Evolutionary conservation across 2,888 invertebrate genomes (phyloP), one percentile per base, ranked within the genome.

Genomic region (Melieria crassipennis): DNA sequence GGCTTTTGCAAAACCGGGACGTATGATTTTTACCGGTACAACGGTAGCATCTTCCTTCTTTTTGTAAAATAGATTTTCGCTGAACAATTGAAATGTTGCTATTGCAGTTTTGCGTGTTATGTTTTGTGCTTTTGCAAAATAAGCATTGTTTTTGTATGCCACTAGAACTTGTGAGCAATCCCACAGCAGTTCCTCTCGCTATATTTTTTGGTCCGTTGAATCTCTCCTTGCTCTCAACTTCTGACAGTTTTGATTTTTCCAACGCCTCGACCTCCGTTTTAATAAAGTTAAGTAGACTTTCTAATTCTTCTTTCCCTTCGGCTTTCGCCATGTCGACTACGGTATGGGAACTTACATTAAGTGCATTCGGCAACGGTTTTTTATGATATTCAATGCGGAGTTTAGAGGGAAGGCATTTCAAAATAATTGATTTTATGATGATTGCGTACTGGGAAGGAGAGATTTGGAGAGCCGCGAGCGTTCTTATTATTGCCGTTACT

Each of bases 11-110:
- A 50, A 73, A 73, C 50, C 69, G 73, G 4, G 70, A 73, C 48
- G n/a, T n/a, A n/a, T 75, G 73, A 65, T 73, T 73, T 70, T 66
- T 66, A 13, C 70, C 73, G 11, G 65, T n/a, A 63, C 68, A 75
- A 13, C 72, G 57, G 52, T 63, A 75, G 64, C 73, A 73, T 55
- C 73, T 72, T 42, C 70, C 70, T n/a, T 72, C 73, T 61, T 47
- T 65, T 50, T 45, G 46, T 10, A 73, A 62, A 9, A 73, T 58
- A 3, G 9, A 6, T 48, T 73, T 71, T 16, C 46, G 43, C 0
- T 70, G 63, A 6, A 75, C 66, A 42, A 52, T 69, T 16, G 16
- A 11, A 60, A 7, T 43, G 4, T 43, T 66, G 13, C 56, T 69
- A 58, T 64, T 72, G 11, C 70, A 70, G 11, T 57, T 56, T 47